Conservation (phyloP, 2,113 vertebrate species). For the Hepsetus odoe region DNA sequence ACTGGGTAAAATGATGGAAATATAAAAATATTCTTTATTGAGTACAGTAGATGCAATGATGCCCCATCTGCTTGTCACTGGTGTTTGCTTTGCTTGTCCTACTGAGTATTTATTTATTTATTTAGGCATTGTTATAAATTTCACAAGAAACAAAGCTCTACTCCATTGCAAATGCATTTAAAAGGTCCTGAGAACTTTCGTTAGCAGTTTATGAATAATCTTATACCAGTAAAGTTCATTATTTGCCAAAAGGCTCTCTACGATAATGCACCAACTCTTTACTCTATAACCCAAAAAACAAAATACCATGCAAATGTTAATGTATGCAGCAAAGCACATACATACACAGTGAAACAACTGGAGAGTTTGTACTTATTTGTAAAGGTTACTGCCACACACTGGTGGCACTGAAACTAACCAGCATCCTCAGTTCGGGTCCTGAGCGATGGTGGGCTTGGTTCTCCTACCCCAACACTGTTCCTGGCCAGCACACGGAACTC, state of each 20-base stretch:
- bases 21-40: neutral
- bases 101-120: conserved; percentile 1
- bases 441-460: conserved; percentile 89
- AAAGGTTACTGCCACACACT: neutral
- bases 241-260: conserved; percentile 17
- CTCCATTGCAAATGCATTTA: conserved; percentile 37
- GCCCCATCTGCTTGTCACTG: neutral
- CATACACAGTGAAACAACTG: neutral
- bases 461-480: conserved; percentile 90
- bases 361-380: neutral
- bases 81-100: neutral
- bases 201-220: conserved; percentile 10
- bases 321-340: conserved; percentile 5
- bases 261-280: neutral
- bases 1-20: conserved; percentile 68
- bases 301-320: neutral
- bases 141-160: conserved; percentile 18
- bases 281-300: neutral
- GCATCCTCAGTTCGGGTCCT: conserved; percentile 92
- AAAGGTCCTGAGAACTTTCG: conserved; percentile 15
- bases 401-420: conserved; percentile 77
- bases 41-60: neutral
- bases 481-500: conserved; percentile 89
- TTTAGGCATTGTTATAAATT: conserved; percentile 30
- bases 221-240: conserved; percentile 1